These are phyloP conservation scores for Heliconius hermathena DNA, from an alignment of 1,140 invertebrate genomes.

Conservation along the genomic window DNA sequence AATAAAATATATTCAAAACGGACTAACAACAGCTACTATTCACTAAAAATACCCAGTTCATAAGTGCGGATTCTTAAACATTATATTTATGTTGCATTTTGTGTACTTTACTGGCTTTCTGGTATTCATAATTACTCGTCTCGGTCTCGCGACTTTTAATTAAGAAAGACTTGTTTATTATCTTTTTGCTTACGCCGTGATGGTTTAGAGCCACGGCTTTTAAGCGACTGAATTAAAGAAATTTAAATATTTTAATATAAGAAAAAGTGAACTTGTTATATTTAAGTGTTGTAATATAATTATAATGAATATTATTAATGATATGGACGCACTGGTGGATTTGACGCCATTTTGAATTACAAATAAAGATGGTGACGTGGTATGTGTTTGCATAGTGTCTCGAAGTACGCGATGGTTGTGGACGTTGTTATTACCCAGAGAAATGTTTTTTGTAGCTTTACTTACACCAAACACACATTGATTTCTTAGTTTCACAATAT, in stretches of 20 bases:
- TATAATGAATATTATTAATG: not conserved
- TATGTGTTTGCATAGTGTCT: not conserved
- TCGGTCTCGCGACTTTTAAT: constrained; percentile 49
- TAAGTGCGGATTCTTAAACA: constrained; percentile 3
- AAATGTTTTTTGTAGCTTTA: not conserved
- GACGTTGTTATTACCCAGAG: not conserved
- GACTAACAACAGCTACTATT: not conserved
- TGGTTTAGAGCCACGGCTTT: constrained; percentile 23
- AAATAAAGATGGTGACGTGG: not conserved
- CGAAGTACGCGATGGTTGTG: not conserved
- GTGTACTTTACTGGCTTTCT: constrained; percentile 14
- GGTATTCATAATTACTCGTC: constrained; percentile 14
- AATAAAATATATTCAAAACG: not conserved
- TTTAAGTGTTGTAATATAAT: constrained; percentile 19
- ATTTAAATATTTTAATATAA: constrained; percentile 43
- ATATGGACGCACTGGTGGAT: not conserved
- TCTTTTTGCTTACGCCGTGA: constrained; percentile 48
- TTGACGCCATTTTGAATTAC: constrained; percentile 5
- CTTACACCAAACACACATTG: not conserved
- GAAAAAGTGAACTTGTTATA: constrained; percentile 19
- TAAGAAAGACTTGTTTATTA: constrained; percentile 59
- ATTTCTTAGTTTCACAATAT: too few species aligned
- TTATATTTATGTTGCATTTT: constrained; percentile 10
- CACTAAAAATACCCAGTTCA: not conserved
- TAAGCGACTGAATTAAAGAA: constrained; percentile 48